These are phyloP conservation scores for Oceanodroma leucorhoa DNA, from an alignment of 2,797 vertebrate genomes.

Conservation along the genomic window DNA sequence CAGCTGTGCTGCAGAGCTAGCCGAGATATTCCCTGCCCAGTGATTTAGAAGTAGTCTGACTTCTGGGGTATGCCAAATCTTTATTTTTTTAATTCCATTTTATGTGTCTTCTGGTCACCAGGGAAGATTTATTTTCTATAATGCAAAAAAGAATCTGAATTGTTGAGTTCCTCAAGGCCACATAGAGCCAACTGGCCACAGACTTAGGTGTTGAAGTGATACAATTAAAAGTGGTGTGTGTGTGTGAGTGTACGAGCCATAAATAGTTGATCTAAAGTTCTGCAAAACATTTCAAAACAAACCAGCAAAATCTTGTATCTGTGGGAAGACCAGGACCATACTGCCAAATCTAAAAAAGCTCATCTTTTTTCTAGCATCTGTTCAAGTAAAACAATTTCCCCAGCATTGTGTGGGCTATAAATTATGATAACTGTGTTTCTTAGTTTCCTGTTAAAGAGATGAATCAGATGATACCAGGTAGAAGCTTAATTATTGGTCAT, in stretches of 20 bases:
- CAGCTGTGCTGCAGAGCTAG: not conserved
- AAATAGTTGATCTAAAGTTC: not conserved
- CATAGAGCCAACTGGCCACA: not conserved
- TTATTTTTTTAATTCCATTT: not conserved
- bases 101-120: not conserved
- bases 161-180: not conserved
- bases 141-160: not conserved
- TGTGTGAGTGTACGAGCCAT: not conserved
- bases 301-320: not conserved
- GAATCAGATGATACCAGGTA: not conserved
- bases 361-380: not conserved
- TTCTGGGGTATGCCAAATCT: not conserved
- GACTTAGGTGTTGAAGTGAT: not conserved
- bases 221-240: not conserved
- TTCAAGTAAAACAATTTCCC: conserved; percentile 1
- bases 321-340: not conserved
- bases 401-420: not conserved
- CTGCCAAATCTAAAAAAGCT: conserved; percentile 5
- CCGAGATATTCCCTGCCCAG: not conserved
- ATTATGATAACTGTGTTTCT: not conserved
- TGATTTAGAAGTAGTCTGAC: not conserved
- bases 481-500: not conserved
- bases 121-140: not conserved
- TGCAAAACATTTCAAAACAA: conserved; percentile 5
- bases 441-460: not conserved